These are phyloP conservation scores for Furcula furcula DNA, from an alignment of 2,888 invertebrate genomes.

Conservation along the genomic window DNA sequence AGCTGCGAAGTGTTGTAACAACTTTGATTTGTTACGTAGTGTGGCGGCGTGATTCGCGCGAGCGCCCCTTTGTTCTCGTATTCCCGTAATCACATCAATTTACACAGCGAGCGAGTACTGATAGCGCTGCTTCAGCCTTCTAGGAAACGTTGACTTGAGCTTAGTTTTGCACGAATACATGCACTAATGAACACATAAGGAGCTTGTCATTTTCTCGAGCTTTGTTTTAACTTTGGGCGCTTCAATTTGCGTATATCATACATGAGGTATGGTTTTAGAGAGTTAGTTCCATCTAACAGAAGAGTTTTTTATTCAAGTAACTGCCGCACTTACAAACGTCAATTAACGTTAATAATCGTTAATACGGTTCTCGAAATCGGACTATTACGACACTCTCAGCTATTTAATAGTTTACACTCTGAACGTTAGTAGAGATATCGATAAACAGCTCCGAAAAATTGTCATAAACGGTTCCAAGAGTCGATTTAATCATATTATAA, in stretches of 20 bases:
- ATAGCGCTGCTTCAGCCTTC: constrained; percentile 6
- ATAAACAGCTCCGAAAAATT: too few relatives aligned
- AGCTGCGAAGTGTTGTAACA: constrained; percentile 15
- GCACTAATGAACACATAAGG: constrained; percentile 16
- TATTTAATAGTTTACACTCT: too few relatives aligned
- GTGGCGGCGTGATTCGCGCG: constrained; percentile 9
- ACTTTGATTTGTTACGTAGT: constrained; percentile 27
- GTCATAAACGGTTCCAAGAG: too few relatives aligned
- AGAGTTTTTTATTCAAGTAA: too few relatives aligned
- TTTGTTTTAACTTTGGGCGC: neutral
- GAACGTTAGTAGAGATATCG: too few relatives aligned
- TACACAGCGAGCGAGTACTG: constrained; percentile 20
- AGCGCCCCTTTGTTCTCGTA: constrained; percentile 27
- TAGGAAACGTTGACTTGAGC: constrained; percentile 1
- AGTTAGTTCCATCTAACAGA: too few relatives aligned
- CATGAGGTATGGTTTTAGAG: too few relatives aligned
- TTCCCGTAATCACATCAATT: constrained; percentile 37
- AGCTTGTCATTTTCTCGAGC: neutral
- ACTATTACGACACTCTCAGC: too few relatives aligned
- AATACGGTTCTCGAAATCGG: too few relatives aligned
- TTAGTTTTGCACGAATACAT: constrained; percentile 9
- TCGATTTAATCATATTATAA: too few relatives aligned
- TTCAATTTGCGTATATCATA: neutral
- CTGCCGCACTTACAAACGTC: too few relatives aligned
- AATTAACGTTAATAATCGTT: too few relatives aligned